phyloP scores from a whole-genome alignment of 1,140 invertebrate genomes.

The Cheumatopsyche charites region DNA sequence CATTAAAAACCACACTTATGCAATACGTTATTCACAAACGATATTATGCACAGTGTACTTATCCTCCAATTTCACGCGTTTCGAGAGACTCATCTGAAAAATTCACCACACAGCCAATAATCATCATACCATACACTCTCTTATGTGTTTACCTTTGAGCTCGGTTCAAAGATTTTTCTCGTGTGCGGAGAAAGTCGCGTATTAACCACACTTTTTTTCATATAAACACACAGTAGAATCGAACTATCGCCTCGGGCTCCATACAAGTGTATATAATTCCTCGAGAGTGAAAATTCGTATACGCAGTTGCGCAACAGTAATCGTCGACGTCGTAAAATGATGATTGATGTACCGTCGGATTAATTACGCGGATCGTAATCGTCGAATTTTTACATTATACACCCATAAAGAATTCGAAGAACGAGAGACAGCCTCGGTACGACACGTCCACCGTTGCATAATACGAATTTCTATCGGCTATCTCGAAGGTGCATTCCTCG shows the following conservation, averaged over 20 bases:
- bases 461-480: conserved; percentile 32
- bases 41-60: no score
- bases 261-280: no score
- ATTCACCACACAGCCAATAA: no score
- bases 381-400: background rate
- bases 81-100: no score
- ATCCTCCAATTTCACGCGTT: no score
- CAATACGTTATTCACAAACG: background rate
- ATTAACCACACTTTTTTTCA: no score
- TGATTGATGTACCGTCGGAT: conserved; percentile 4
- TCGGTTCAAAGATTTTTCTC: no score
- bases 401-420: background rate
- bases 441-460: conserved; percentile 29
- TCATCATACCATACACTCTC: no score
- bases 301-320: background rate
- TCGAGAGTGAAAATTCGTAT: conserved; percentile 5
- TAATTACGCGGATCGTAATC: conserved; percentile 1
- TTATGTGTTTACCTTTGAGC: no score
- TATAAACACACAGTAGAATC: no score
- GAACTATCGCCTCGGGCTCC: no score
- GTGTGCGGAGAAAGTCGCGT: no score
- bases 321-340: background rate
- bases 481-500: conserved; percentile 29
- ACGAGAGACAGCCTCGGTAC: background rate
- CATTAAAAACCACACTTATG: conserved; percentile 8